Conservation (phyloP, 2,888 invertebrate species). For the Noctua pronuba region DNA sequence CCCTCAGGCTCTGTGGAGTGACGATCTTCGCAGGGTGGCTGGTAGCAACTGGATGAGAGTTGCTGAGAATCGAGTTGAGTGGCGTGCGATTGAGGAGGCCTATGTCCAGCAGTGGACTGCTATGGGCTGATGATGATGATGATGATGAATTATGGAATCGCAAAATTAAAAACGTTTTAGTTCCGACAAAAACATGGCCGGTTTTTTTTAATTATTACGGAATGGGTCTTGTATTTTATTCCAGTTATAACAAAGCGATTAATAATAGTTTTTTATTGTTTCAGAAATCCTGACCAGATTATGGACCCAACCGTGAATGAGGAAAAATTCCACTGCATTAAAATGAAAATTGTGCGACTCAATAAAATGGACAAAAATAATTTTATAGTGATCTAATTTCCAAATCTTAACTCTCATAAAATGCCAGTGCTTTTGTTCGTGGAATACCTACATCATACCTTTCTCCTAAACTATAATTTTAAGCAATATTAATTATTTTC, state of each 20-base stretch:
- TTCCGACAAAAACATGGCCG: neutral
- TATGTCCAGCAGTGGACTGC: too few species aligned
- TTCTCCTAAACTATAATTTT: neutral
- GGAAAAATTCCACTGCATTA: neutral
- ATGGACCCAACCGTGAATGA: slow-evolving; percentile 6
- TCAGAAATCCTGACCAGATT: slow-evolving; percentile 9
- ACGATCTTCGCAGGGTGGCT: too few species aligned
- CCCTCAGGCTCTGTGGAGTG: too few species aligned
- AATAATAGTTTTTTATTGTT: slow-evolving; percentile 13
- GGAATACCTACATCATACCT: slow-evolving; percentile 6
- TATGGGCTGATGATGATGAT: too few species aligned
- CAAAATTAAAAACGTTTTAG: too few species aligned
- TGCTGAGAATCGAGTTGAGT: too few species aligned
- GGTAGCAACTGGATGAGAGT: too few species aligned
- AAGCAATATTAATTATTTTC: neutral
- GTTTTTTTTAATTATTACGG: too few species aligned
- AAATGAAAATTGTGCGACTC: slow-evolving; percentile 13
- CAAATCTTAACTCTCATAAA: neutral
- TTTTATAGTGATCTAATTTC: slow-evolving; percentile 29
- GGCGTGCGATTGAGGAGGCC: too few species aligned
- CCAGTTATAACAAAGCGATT: neutral
- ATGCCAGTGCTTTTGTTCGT: neutral
- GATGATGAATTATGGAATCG: too few species aligned
- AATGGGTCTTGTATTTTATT: neutral
- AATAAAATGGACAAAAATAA: slow-evolving; percentile 23